A percentile compares a stretch with the other conserved stretches of the same genome.
Conservation (phyloP, 1,140 invertebrate species). For the Oryctes rhinoceros region DNA sequence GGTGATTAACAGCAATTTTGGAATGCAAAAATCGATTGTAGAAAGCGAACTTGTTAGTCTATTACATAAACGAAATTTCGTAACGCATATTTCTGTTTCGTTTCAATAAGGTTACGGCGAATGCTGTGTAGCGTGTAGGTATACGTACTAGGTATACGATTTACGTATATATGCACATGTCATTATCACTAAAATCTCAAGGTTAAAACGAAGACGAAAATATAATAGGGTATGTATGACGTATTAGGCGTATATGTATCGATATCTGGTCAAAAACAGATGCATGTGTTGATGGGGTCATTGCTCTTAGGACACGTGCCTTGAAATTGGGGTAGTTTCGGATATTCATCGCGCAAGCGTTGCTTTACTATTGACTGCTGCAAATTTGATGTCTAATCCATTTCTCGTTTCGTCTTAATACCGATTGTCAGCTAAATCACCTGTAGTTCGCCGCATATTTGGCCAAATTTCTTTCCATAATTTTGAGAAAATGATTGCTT, state of each 20-base stretch:
- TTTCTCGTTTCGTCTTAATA: not conserved
- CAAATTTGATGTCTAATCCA: not conserved
- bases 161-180: not conserved
- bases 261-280: not conserved
- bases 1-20: not conserved
- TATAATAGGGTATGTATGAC: conserved; percentile 32
- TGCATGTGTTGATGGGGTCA: conserved; percentile 41
- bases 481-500: not conserved
- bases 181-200: conserved; percentile 4
- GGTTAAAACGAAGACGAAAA: conserved; percentile 39
- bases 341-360: conserved; percentile 38
- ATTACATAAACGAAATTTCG: conserved; percentile 18
- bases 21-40: conserved; percentile 27
- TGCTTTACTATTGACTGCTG: not conserved
- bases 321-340: conserved; percentile 51
- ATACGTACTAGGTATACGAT: not conserved
- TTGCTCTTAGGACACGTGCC: conserved; percentile 48
- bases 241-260: not conserved
- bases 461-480: not conserved
- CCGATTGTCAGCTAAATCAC: no score
- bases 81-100: not conserved
- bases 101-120: not conserved
- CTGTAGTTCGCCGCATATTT: no score
- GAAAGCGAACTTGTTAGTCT: conserved; percentile 2
- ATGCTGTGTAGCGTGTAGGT: not conserved